Evolutionary conservation across 2,888 invertebrate species (phyloP).

Genomic region (Hoplodrina ambigua): DNA sequence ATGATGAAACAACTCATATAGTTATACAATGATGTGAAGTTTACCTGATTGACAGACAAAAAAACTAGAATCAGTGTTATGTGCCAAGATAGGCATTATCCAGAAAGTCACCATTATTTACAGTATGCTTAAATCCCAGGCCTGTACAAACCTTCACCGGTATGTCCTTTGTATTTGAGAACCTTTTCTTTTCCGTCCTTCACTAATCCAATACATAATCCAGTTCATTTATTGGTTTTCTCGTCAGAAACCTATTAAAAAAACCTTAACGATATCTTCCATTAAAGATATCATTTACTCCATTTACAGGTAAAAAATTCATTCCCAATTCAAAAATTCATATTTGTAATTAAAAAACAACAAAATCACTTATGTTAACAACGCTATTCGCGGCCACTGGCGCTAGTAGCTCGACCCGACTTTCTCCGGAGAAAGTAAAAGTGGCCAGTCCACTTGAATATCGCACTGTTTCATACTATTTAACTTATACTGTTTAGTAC

Average conservation of each 20-base stretch:
- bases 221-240: not conserved
- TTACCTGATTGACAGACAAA: no score
- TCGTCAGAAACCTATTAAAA: not conserved
- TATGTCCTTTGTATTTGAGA: no score
- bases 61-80: no score
- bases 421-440: slow-evolving; percentile 66
- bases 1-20: not conserved
- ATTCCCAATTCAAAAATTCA: not conserved
- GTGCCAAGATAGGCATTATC: no score
- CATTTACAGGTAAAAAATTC: not conserved
- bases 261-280: not conserved
- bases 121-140: no score
- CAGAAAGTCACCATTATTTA: no score
- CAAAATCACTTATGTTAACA: slow-evolving; percentile 31
- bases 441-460: slow-evolving; percentile 59
- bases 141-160: no score
- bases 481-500: slow-evolving; percentile 24
- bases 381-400: slow-evolving; percentile 24
- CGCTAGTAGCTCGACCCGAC: slow-evolving; percentile 46
- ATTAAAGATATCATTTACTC: not conserved
- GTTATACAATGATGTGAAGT: no score
- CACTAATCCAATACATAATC: not conserved
- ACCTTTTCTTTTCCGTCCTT: not conserved
- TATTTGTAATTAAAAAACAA: slow-evolving; percentile 11
- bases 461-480: slow-evolving; percentile 52